Conservation (phyloP, 2,113 vertebrate species). For the Cyanocitta stelleri region DNA sequence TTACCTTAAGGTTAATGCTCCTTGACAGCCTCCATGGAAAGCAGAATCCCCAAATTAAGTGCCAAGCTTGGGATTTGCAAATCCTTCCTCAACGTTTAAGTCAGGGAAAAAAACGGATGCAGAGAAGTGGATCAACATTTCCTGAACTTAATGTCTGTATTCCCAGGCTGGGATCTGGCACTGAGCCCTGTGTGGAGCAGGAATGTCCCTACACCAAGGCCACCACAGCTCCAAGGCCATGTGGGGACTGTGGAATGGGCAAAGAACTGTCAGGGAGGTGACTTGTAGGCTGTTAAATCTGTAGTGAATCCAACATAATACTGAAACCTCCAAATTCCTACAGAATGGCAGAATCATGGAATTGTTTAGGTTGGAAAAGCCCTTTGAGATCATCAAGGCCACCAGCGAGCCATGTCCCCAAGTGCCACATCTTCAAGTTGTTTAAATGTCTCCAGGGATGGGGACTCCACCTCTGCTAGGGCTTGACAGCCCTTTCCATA, state of each 20-base stretch:
- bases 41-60: slow-evolving; percentile 73
- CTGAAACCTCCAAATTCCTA: not conserved
- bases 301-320: accelerated
- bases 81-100: slow-evolving; percentile 52
- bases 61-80: slow-evolving; percentile 61
- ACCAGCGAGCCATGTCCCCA: not conserved
- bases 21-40: slow-evolving; percentile 71
- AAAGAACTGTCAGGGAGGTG: not conserved
- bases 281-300: not conserved
- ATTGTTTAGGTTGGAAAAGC: not conserved
- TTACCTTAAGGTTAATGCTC: slow-evolving; percentile 79
- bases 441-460: not conserved
- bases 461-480: accelerated
- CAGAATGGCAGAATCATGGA: accelerated
- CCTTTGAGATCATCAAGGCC: not conserved
- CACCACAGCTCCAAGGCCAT: not conserved
- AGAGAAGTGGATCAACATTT: slow-evolving; percentile 44
- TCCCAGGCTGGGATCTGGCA: not conserved
- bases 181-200: not conserved
- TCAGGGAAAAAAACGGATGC: not conserved
- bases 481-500: accelerated
- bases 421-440: not conserved
- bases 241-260: not conserved
- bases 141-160: not conserved
- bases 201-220: not conserved